Base-by-base conservation (phyloP, 1,140 invertebrate species). In the Solen grandis region DNA sequence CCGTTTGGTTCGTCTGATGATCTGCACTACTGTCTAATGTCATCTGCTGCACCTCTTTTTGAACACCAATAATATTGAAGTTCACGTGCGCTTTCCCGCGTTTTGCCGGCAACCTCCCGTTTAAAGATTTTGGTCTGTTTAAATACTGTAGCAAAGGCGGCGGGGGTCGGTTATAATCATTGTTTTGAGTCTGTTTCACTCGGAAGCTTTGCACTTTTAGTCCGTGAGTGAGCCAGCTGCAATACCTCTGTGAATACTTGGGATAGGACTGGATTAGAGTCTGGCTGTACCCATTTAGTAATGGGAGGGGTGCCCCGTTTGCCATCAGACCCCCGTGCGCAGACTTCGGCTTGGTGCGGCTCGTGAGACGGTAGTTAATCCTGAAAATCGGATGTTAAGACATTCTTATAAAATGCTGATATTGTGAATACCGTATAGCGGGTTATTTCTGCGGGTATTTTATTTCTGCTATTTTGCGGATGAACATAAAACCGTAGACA, bases 151-250 rank as follows among this genome's bases (percentile, higher is more conserved):
- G 19, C 13, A 69, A 36, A 0, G 80, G 65, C 1, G 65, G 73
- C 4, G 80, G 68, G 36, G 73, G 63, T 1, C 57, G 65, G 2
- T 62, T 46, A 41, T 76, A 65, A 31, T 35, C 76, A 36, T 69
- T 60, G 5, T 68, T 46, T 16, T 46, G 4, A 10, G 36, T 33
- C 19, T n/a, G 68, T 36, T 50, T 31, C 25, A 52, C 27, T 29
- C 68, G 66, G 54, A 80, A 50, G 31, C 77, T 80, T 55, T 80
- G 77, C 0, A 80, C 77, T 72, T 80, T 80, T n/a, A 80, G 62
- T 25, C 77, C 77, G 65, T 55, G 57, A 19, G 77, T 80, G 0
- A 80, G 57, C 77, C 77, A 80, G 27, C 36, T 72, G 41, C 57
- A 35, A 41, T 80, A 80, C 65, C 52, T 72, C 46, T 72, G 77